phyloP scores from a whole-genome alignment of 2,113 vertebrate genomes.

The Desmodus rotundus region DNA sequence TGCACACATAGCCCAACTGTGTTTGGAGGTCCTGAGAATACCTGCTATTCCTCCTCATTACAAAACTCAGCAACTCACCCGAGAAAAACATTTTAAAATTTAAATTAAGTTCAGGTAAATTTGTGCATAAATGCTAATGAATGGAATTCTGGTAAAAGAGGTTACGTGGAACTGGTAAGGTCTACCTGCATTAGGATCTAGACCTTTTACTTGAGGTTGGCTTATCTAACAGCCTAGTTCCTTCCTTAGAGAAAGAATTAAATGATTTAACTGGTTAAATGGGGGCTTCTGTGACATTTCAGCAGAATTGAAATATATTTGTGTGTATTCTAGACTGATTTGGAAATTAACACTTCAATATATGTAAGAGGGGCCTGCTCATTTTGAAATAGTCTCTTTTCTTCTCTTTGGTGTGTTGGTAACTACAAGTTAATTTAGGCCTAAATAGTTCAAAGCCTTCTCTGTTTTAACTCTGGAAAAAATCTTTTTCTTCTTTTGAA shows the following conservation, averaged over 20 bases:
- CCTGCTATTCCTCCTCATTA: neutral
- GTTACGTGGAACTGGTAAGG: neutral
- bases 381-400: slow-evolving; percentile 39
- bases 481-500: slow-evolving; percentile 65
- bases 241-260: neutral
- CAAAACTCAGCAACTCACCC: neutral
- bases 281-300: neutral
- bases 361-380: neutral
- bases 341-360: slow-evolving; percentile 23
- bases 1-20: neutral
- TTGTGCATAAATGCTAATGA: neutral
- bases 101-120: neutral
- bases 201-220: neutral
- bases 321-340: neutral
- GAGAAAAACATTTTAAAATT: neutral
- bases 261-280: neutral
- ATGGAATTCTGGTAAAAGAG: neutral
- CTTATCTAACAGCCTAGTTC: neutral
- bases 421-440: slow-evolving; percentile 56
- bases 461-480: slow-evolving; percentile 55
- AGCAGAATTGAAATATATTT: neutral
- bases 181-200: neutral
- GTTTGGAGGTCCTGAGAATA: neutral
- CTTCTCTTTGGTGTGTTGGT: slow-evolving; percentile 42
- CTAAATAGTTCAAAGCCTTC: slow-evolving; percentile 63